Conservation (phyloP, 2,888 invertebrate genomes). For the Cistogaster globosa region DNA sequence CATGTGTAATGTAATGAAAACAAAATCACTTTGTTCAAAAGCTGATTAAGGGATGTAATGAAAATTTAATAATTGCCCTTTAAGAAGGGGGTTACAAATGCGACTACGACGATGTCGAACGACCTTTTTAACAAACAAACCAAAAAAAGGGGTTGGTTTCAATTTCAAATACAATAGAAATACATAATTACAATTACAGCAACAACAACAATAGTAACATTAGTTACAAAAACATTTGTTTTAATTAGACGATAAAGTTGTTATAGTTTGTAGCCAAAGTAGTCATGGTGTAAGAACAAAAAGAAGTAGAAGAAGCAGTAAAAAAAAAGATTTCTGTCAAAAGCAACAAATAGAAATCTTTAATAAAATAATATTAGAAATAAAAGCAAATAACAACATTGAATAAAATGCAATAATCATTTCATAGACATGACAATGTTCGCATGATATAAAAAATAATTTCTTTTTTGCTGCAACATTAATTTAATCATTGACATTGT, state of each 20-base stretch:
- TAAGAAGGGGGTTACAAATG: slow-evolving; percentile 58
- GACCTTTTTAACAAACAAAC: slow-evolving; percentile 23
- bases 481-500: not conserved
- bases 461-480: no score
- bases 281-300: not conserved
- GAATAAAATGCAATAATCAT: slow-evolving; percentile 76
- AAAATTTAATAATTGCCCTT: slow-evolving; percentile 81
- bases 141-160: slow-evolving; percentile 79
- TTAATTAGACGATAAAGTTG: slow-evolving; percentile 66
- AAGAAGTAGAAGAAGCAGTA: not conserved
- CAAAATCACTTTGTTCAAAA: slow-evolving; percentile 75
- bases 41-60: slow-evolving; percentile 82
- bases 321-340: slow-evolving; percentile 9
- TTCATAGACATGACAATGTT: slow-evolving; percentile 77
- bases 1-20: slow-evolving; percentile 60
- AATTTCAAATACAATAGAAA: slow-evolving; percentile 76
- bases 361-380: slow-evolving; percentile 1
- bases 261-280: slow-evolving; percentile 13
- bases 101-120: slow-evolving; percentile 33
- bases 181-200: slow-evolving; percentile 29
- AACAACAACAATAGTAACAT: slow-evolving; percentile 21
- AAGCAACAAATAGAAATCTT: slow-evolving; percentile 43
- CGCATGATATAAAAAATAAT: not conserved
- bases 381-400: slow-evolving; percentile 38
- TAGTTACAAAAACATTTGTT: slow-evolving; percentile 61